Conservation (phyloP, 2,113 vertebrate species). For the Podarcis muralis region DNA sequence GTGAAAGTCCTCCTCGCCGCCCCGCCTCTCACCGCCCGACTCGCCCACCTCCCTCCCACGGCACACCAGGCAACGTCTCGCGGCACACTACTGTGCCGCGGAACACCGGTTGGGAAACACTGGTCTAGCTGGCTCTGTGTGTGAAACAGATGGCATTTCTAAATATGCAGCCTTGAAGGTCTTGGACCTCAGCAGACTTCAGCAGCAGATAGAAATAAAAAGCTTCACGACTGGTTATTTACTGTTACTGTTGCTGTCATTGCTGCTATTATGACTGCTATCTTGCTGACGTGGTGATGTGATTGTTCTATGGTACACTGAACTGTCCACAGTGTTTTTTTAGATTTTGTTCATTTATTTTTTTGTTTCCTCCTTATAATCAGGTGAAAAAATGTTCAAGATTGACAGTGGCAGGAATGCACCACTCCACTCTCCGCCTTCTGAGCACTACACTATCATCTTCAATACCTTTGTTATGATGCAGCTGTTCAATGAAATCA, state of each 20-base stretch:
- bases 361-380: conserved; percentile 10
- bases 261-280: background rate
- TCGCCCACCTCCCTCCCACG: too few relatives aligned
- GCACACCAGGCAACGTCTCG: too few relatives aligned
- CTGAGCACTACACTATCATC: conserved; percentile 98
- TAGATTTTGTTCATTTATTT: background rate
- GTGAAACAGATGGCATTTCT: background rate
- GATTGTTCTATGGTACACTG: background rate
- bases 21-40: too few relatives aligned
- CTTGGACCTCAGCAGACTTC: too few relatives aligned
- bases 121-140: too few relatives aligned
- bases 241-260: background rate
- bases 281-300: background rate
- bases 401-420: conserved; percentile 95
- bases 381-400: conserved; percentile 94
- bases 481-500: conserved; percentile 99
- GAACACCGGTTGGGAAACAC: too few relatives aligned
- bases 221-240: background rate
- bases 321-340: background rate
- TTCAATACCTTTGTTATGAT: conserved; percentile 99
- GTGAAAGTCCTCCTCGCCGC: too few relatives aligned
- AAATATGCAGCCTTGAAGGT: background rate
- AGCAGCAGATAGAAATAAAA: background rate
- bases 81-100: too few relatives aligned
- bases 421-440: conserved; percentile 94